Evolutionary conservation across 1,140 invertebrate genomes (phyloP), one percentile per base, ranked within the genome.

Genomic region (Eciton burchellii): DNA sequence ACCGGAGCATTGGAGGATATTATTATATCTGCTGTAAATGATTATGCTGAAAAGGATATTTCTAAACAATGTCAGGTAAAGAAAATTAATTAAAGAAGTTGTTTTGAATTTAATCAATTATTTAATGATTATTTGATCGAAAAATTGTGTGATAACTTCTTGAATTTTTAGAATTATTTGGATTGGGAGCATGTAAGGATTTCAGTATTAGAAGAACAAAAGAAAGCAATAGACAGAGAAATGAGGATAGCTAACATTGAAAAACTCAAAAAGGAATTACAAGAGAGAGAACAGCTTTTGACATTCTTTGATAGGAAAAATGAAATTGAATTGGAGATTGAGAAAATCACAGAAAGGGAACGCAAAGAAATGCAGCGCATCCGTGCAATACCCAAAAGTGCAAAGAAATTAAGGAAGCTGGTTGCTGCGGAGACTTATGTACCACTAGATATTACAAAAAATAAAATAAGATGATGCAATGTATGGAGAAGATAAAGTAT

Each of bases 281-380:
- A 94, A 56, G 85, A 94, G n/a, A 94, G 94, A 88, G 96, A 97
- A 89, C 95, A 95, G 87, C 94, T 96, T 74, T 92, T 97, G 43
- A 97, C 96, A 94, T 97, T 96, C 94, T 97, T 97, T 93, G 96
- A 97, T 63, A 96, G 96, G 88, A 95, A 97, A 90, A 96, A 97
- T 60, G 89, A 96, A 87, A 95, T 97, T 74, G 96, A 97, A 90
- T 91, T 97, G 14, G 85, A 95, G 91, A 97, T 97, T 87, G 96
- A 96, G 86, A 94, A 90, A 90, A 95, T 93, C 85, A 88, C 92
- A 89, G 85, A 54, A 94, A 94, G 62, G 89, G 92, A 87, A 91
- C 92, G 87, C 16, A 1, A 81, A 41, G 76, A 84, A n/a, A 88
- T 89, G 81, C 87, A 87, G 8, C 60, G 41, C 19, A 12, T 88